Percentiles rank a stretch among this genome's conserved stretches.
These are phyloP conservation scores for Leucoptera coffeella DNA, from an alignment of 2,888 invertebrate genomes.

Conservation along the genomic window DNA sequence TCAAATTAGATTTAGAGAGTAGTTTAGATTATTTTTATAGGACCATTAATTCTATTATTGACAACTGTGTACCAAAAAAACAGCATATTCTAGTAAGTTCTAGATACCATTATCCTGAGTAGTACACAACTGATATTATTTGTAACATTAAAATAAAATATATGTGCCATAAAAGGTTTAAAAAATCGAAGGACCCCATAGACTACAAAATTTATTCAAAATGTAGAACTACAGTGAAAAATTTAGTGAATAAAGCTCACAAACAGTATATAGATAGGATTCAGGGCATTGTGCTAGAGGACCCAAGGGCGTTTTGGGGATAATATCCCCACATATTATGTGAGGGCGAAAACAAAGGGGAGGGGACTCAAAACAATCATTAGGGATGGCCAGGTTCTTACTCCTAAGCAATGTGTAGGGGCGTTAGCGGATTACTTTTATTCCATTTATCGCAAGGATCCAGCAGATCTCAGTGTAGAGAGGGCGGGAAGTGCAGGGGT, in stretches of 20 bases:
- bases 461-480: slow-evolving; percentile 3
- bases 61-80: slow-evolving; percentile 7
- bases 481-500: slow-evolving; percentile 1
- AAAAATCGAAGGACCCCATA: slow-evolving; percentile 1
- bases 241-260: slow-evolving; percentile 3
- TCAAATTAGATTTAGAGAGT: slow-evolving; percentile 1
- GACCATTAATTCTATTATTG: slow-evolving; percentile 4
- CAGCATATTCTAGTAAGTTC: slow-evolving; percentile 2
- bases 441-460: slow-evolving; percentile 3
- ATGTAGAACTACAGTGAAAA: slow-evolving; percentile 4
- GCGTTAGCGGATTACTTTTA: slow-evolving; percentile 6
- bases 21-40: slow-evolving; percentile 5
- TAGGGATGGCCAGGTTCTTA: slow-evolving; percentile 4
- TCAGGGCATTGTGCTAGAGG: slow-evolving; percentile 3
- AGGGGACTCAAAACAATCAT: too few species aligned
- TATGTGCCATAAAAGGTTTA: slow-evolving; percentile 6
- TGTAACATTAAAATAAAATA: slow-evolving; percentile 5
- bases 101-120: slow-evolving; percentile 7
- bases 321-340: slow-evolving; percentile 3
- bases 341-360: not conserved
- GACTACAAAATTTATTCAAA: slow-evolving; percentile 4
- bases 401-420: slow-evolving; percentile 3
- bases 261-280: slow-evolving; percentile 2
- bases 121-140: slow-evolving; percentile 8
- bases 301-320: slow-evolving; percentile 7